Percentiles rank a stretch among this genome's conserved stretches.
These are phyloP conservation scores for Callospermophilus lateralis DNA, from an alignment of 2,113 vertebrate genomes.

Conservation along the genomic window DNA sequence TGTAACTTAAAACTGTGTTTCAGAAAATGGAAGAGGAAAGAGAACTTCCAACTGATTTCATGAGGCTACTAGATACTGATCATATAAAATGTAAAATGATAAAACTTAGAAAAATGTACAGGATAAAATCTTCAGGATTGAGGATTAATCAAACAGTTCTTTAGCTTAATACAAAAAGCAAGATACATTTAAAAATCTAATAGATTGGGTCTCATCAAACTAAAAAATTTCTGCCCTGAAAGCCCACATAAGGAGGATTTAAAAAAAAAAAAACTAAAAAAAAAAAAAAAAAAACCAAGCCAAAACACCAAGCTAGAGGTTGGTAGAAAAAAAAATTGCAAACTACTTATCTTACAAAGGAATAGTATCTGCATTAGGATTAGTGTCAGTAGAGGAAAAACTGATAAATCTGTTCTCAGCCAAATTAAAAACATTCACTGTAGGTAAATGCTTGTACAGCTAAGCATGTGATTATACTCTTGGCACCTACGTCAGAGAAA, in stretches of 20 bases:
- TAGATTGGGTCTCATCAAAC: background rate
- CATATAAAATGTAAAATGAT: background rate
- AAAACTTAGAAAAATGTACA: background rate
- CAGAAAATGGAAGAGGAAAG: background rate
- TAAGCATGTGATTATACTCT: background rate
- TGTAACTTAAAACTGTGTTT: background rate
- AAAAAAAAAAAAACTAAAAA: background rate
- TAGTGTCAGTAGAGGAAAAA: background rate
- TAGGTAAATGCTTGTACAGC: background rate
- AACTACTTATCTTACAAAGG: background rate
- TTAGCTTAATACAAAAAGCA: background rate
- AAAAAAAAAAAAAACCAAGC: no score
- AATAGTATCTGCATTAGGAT: no score
- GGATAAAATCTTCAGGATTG: background rate
- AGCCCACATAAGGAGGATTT: background rate
- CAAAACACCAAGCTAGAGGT: background rate
- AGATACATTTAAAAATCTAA: background rate
- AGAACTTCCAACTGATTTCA: background rate
- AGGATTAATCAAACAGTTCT: background rate
- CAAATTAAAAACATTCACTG: background rate
- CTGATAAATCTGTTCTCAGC: background rate
- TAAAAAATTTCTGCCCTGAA: background rate
- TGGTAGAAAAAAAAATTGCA: background rate
- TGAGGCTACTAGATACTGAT: background rate
- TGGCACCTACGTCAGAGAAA: background rate